phyloP scores from a whole-genome alignment of 37 sponge, comb jelly and placozoan species.

The Cladorhizidae sp. region DNA sequence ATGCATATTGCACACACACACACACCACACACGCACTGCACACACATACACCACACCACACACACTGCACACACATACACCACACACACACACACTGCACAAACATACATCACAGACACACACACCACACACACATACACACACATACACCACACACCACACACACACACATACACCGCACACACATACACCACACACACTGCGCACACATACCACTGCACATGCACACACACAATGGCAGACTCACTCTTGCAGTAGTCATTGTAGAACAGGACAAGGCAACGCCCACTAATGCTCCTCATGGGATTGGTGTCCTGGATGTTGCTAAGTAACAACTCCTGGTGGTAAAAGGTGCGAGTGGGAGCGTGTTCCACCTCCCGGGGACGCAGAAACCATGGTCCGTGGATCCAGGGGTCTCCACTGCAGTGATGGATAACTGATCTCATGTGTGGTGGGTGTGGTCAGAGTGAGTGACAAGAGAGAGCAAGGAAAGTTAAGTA shows the following conservation, averaged over 20 bases:
- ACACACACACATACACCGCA: no score
- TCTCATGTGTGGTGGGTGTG: background rate
- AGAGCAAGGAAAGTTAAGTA: background rate
- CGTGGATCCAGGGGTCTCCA: constrained; percentile 86
- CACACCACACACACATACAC: no score
- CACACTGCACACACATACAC: no score
- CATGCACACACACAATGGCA: background rate
- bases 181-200: no score
- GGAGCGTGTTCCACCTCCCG: constrained; percentile 76
- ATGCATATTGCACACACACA: no score
- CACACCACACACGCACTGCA: no score
- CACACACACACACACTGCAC: no score
- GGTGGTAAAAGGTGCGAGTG: constrained; percentile 78
- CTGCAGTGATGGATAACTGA: constrained; percentile 18
- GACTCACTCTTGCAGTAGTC: constrained; percentile 83
- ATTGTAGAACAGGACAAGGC: constrained; percentile 62
- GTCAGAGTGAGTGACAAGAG: background rate
- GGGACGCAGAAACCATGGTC: constrained; percentile 93
- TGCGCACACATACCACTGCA: background rate
- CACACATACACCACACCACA: background rate
- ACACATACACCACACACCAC: no score
- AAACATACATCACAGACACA: no score
- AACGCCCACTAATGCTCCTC: constrained; percentile 79
- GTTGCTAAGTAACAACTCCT: constrained; percentile 87
- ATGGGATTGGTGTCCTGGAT: constrained; percentile 94